phyloP scores from a whole-genome alignment of 1,140 invertebrate genomes.

The Lineus longissimus region DNA sequence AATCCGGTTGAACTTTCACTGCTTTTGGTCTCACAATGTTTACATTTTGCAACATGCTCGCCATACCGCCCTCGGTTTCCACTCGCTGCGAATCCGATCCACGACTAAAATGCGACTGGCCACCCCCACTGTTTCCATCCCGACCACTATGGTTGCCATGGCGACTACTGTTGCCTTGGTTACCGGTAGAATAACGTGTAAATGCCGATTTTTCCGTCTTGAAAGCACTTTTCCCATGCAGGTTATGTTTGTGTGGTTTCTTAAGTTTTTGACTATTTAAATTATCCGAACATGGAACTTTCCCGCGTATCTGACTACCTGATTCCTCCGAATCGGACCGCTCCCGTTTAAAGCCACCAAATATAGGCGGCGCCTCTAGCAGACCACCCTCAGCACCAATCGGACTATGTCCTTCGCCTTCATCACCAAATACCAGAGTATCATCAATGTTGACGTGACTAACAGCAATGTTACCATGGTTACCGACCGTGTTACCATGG shows the following conservation, averaged over 20 bases:
- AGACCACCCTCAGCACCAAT: background rate
- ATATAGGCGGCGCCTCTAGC: background rate
- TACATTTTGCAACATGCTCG: too few relatives aligned
- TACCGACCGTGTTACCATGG: background rate
- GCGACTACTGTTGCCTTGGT: background rate
- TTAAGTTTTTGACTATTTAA: too few relatives aligned
- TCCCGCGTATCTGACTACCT: background rate
- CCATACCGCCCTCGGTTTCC: too few relatives aligned
- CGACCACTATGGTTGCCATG: conserved; percentile 12
- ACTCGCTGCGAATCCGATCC: conserved; percentile 58
- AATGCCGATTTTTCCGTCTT: too few relatives aligned
- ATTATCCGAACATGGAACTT: too few relatives aligned
- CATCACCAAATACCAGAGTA: background rate
- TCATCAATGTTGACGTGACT: background rate
- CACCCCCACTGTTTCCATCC: background rate
- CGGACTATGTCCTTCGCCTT: background rate
- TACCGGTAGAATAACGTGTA: background rate
- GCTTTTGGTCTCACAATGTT: too few relatives aligned
- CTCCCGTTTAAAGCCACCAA: background rate
- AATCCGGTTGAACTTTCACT: too few relatives aligned
- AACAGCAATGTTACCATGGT: too few relatives aligned
- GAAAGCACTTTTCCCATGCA: too few relatives aligned
- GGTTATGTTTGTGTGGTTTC: too few relatives aligned
- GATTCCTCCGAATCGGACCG: background rate
- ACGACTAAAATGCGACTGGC: conserved; percentile 5